Base-by-base conservation (phyloP, 2,797 vertebrate genomes). In the Centropyge bicolor region DNA sequence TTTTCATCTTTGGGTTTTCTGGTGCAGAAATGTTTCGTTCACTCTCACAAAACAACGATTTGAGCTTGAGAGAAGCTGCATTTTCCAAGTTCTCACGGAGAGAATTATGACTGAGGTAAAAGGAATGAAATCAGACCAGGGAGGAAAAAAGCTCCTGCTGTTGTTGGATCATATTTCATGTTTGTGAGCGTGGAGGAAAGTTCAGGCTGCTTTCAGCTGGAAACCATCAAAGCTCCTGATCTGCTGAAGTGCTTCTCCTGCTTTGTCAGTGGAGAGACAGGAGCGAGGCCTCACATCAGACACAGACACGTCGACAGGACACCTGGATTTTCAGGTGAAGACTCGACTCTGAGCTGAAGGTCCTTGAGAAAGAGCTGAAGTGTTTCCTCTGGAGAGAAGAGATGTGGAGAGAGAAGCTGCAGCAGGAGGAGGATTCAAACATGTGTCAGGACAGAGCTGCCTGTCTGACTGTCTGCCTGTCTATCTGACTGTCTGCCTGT, bases 321-420 rank as follows among this genome's bases (percentile, higher is more conserved):
- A 22, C 6, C 65, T 64, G 74, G 66, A 51, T 56, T 1, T 20
- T 74, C 43, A 48, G 57, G 56, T 12, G 14, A 40, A 59, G 38
- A 14, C n/a, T 45, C 52, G 0, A 13, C n/a, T 60, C 27, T 2
- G 22, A 76, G 69, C 52, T 36, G 57, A 70, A 43, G 22, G 68
- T 62, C 64, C 41, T 19, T 12, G 63, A 78, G 70, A 49, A 41
- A 36, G 38, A 62, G 40, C 6, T 20, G 4, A 70, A 64, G 20
- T 14, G 59, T 76, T 63, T 48, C 67, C 54, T 66, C 71, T 19
- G 73, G 27, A 56, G 70, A 67, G 35, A 31, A 46, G 48, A 14
- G 71, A 76, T n/a, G 70, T 35, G 67, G 76, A 68, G 48, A 77
- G 79, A n/a, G n/a, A n/a, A 74, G 64, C 24, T n/a, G 56, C 65